Percentiles rank a stretch among this genome's conserved stretches.
These are phyloP conservation scores for Amphimedon queenslandica DNA, from an alignment of 37 sponge, comb jelly and placozoan species.

Conservation along the genomic window DNA sequence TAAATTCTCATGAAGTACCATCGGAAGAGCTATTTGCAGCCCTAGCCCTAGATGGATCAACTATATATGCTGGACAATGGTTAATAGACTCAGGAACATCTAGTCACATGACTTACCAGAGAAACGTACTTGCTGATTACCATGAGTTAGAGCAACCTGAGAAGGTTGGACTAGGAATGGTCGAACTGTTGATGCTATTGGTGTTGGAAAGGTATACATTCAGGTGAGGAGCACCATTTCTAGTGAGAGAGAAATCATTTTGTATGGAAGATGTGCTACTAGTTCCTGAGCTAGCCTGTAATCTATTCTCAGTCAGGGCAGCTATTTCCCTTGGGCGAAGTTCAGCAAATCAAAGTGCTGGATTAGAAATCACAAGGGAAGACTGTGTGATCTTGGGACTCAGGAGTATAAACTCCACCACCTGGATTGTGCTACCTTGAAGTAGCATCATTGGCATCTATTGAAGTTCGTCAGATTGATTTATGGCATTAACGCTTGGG, in stretches of 20 bases:
- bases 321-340: slow-evolving; percentile 20
- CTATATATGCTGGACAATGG: slow-evolving; percentile 23
- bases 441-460: slow-evolving; percentile 19
- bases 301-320: slow-evolving; percentile 47
- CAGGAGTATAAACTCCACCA: neutral
- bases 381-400: neutral
- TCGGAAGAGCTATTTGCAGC: too few species aligned
- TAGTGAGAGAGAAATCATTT: neutral
- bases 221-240: neutral
- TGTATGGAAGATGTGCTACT: too few species aligned
- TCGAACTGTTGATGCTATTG: slow-evolving; percentile 23
- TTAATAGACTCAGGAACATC: slow-evolving; percentile 55
- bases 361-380: neutral
- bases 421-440: slow-evolving; percentile 27
- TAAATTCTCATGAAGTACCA: too few species aligned
- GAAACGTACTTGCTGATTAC: slow-evolving; percentile 27
- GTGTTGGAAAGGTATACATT: neutral
- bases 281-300: too few species aligned
- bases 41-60: too few species aligned
- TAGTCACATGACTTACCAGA: slow-evolving; percentile 46
- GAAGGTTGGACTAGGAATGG: slow-evolving; percentile 47
- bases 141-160: slow-evolving; percentile 31
- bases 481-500: neutral
- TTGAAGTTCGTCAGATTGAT: neutral
- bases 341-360: neutral